These are phyloP conservation scores for Formica aserva DNA, from an alignment of 2,888 invertebrate species.

Conservation along the genomic window DNA sequence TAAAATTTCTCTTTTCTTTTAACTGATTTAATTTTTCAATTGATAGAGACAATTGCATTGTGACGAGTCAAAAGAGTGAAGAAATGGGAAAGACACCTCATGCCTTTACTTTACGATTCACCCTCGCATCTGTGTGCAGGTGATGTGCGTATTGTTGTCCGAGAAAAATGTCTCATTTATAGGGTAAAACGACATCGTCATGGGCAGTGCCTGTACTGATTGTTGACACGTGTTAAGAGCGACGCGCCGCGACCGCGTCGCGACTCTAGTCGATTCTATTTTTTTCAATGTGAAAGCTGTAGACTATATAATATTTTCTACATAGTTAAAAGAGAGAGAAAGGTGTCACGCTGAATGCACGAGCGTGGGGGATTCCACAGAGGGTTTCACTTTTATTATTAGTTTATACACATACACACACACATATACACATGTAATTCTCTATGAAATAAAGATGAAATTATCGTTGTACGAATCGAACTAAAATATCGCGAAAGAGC, in stretches of 20 bases:
- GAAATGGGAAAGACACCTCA: not conserved
- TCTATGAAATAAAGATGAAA: conserved; percentile 49
- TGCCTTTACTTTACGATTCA: conserved; percentile 43
- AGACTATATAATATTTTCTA: conserved; percentile 47
- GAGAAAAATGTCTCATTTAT: not conserved
- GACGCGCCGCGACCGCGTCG: conserved; percentile 42
- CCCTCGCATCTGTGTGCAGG: not conserved
- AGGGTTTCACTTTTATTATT: conserved; percentile 60
- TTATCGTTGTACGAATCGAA: conserved; percentile 34
- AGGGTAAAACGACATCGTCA: conserved; percentile 23
- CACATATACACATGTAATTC: conserved; percentile 40
- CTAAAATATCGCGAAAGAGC: not conserved
- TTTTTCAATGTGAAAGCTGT: conserved; percentile 50
- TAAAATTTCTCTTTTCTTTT: not conserved
- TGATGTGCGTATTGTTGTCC: not conserved
- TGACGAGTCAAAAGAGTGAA: not conserved
- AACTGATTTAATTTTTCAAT: not conserved
- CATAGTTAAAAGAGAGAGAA: conserved; percentile 30
- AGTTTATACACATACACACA: not conserved
- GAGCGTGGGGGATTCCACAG: conserved; percentile 27
- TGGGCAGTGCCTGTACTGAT: conserved; percentile 55
- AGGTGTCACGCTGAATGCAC: conserved; percentile 46
- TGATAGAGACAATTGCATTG: not conserved
- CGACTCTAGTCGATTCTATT: conserved; percentile 52
- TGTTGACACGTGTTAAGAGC: conserved; percentile 36